Evolutionary conservation across 2,113 vertebrate genomes (phyloP).

Genomic region (Prionailurus bengalensis): DNA sequence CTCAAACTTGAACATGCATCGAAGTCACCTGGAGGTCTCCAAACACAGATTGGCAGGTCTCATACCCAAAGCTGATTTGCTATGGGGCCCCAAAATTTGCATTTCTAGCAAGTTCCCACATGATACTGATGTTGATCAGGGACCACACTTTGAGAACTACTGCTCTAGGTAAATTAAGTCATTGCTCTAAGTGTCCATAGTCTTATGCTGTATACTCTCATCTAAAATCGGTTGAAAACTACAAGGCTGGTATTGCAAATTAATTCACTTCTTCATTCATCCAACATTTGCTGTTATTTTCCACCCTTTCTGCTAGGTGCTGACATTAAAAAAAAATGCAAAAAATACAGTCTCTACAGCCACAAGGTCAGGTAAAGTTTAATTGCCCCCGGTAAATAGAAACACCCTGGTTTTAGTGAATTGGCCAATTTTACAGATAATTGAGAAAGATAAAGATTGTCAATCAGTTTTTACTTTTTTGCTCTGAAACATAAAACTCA

Average conservation of each 20-base stretch:
- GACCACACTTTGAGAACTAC: neutral
- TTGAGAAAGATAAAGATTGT: neutral
- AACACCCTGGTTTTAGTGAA: neutral
- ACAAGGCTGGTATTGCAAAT: neutral
- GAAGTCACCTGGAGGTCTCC: neutral
- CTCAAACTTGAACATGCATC: neutral
- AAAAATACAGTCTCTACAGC: neutral
- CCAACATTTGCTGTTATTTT: neutral
- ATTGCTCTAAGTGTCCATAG: neutral
- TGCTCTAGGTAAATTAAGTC: neutral
- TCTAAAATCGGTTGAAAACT: neutral
- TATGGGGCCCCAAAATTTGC: neutral
- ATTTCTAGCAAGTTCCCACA: neutral
- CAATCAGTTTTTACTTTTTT: neutral
- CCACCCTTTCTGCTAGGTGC: neutral
- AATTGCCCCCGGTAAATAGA: neutral
- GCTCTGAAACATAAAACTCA: constrained; percentile 48
- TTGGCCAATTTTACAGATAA: neutral
- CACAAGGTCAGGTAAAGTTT: neutral
- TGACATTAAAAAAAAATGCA: neutral
- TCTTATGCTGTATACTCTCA: neutral
- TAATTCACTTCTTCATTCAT: neutral
- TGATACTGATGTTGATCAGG: neutral
- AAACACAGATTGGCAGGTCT: neutral
- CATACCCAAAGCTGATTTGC: neutral